Conservation (phyloP, 2,113 vertebrate species). For the Heteronetta atricapilla region DNA sequence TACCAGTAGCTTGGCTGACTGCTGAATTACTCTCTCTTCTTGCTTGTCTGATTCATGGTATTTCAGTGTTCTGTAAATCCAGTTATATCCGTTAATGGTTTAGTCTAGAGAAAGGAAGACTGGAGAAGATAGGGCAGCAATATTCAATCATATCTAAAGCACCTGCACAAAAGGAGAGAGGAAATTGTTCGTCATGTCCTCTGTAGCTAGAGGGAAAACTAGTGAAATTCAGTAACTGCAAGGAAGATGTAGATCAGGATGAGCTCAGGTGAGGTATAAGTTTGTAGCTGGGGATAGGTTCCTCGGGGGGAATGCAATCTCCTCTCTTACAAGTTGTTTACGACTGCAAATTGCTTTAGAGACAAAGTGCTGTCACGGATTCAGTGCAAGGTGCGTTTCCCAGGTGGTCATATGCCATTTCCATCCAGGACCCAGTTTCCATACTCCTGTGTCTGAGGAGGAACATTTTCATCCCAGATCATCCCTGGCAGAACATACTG, state of each 20-base stretch:
- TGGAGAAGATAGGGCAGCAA: neutral
- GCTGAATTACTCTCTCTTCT: neutral
- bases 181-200: neutral
- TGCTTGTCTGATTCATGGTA: neutral
- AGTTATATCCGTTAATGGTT: neutral
- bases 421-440: neutral
- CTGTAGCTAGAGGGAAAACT: neutral
- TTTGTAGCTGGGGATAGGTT: neutral
- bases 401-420: accelerated
- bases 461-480: neutral
- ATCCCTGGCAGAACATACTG: neutral
- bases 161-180: neutral
- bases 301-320: neutral
- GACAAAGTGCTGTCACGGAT: neutral
- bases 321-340: neutral
- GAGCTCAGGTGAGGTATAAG: neutral
- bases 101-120: neutral
- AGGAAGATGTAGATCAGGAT: neutral
- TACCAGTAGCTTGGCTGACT: neutral
- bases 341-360: neutral
- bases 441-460: neutral
- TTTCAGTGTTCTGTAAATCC: neutral
- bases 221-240: neutral
- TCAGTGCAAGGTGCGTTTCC: neutral
- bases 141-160: neutral